Evolutionary conservation across 2,888 invertebrate genomes (phyloP), one percentile per base, ranked within the genome.

Genomic region (Protonemura montana): DNA sequence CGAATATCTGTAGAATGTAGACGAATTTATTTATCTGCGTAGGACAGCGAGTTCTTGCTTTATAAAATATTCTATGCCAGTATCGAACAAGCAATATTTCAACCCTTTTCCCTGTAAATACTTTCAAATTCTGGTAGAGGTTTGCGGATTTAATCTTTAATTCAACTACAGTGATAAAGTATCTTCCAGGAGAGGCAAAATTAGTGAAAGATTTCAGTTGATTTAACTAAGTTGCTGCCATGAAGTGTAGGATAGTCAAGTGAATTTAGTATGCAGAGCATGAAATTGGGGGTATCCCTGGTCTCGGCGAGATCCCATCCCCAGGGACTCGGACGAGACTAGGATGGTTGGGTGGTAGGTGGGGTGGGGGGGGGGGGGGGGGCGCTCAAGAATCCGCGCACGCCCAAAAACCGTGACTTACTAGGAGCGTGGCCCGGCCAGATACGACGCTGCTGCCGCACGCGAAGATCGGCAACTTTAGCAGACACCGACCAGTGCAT

Each of bases 201-300:
- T 81, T 81, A 81, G 81, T 81, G 30, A 81, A 81, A 81, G 81
- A 81, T 81, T 81, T 30, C 29, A 30, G 81, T 81, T 81, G 30
- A 81, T 81, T 81, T 81, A 29, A 81, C 30, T 27, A 81, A 81
- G 81, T 81, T 81, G 30, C 30, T 81, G 81, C n/a, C 21, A 3
- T 59, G 59, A 59, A 59, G 59, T 59, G 59, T 59, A 41, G 41
- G 5, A 59, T 59, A 59, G 59, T 10, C 7, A 59, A 59, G 59
- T 59, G 59, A 59, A 59, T 59, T 59, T 59, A 3, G 59, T 59
- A 59, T 59, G 59, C 59, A 59, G 59, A 59, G 59, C 59, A 59
- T 59, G 59, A 59, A 59, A 59, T 59, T 59, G 59, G 59, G 59
- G 59, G 59, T 59, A 59, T 59, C 59, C 59, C 59, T 59, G 21